Evolutionary conservation across 2,888 invertebrate species (phyloP), one percentile per base, ranked within the genome.

Genomic region (Pomacea canaliculata): DNA sequence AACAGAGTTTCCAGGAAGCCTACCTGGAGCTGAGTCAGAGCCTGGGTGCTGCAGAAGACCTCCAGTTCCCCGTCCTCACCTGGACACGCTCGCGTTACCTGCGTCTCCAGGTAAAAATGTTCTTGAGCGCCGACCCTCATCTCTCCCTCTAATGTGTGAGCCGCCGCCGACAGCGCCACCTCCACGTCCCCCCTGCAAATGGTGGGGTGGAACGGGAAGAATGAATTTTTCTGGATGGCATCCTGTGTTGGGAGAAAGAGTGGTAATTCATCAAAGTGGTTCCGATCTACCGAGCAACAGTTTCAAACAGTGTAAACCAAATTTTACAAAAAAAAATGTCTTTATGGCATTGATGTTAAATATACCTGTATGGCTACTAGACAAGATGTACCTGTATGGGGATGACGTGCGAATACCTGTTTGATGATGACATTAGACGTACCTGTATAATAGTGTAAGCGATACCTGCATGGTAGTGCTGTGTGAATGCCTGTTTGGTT

Each of bases 91-190:
- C 92, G 81, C 63, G 91, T 88, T 1, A 90, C 90, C 27, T 92
- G 90, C 0, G 98, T 97, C 91, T 99, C 99, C 84, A 99, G 92
- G 91, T 98, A 99, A 91, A 99, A 99, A 90, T 99, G 99, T 89
- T 98, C 98, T 91, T 99, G 98, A 0, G 96, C 97, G 16, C 97
- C 97, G 87, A 96, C 94, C 76, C 94, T 92, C 63, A 94, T 92
- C 84, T 95, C 94, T 0, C 97, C 96, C 91, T 96, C 94, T 59
- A 97, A 88, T n/a, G 95, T 91, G 88, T 95, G 93, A 62, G 95
- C 94, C 18, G 95, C 93, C 80, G 93, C 92, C 59, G 92, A 90
- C 83, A 97, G 94, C 0, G 93, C 94, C 73, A 92, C 88, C 12
- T 94, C 94, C 1, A 94, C 92, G 88, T 96, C 93, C 0, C 97